Evolutionary conservation across 1,140 invertebrate species (phyloP).

Genomic region (Diplogasteroides magnus): DNA sequence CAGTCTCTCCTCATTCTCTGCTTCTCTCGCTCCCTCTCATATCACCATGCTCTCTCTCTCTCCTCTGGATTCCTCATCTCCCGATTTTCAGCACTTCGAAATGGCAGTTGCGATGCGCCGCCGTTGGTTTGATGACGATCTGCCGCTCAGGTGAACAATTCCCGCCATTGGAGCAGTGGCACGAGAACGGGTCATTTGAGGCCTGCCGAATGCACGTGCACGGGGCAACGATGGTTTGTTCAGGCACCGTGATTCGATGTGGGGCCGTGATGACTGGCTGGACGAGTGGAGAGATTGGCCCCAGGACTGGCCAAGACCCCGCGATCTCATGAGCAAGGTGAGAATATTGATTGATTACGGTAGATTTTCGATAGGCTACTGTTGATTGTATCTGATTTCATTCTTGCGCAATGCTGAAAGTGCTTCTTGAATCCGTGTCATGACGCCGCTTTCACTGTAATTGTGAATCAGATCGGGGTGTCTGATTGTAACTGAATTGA

Average conservation of each 20-base stretch:
- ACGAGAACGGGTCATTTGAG: background rate
- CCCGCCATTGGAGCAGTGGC: no score
- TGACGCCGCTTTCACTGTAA: background rate
- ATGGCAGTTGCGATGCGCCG: background rate
- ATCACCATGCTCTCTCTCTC: background rate
- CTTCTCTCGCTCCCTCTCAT: background rate
- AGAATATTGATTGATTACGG: conserved; percentile 21
- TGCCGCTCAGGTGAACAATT: background rate
- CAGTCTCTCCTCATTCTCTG: background rate
- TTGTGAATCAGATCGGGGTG: conserved; percentile 1
- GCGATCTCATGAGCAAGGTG: conserved; percentile 45
- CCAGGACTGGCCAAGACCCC: conserved; percentile 46
- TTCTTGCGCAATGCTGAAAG: conserved; percentile 14
- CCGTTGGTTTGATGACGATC: background rate
- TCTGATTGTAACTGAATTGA: conserved; percentile 4
- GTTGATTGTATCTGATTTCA: conserved; percentile 6
- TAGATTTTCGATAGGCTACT: conserved; percentile 8
- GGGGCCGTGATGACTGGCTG: conserved; percentile 39
- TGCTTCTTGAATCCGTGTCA: conserved; percentile 2
- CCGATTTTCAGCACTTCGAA: background rate
- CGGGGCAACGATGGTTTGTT: conserved; percentile 3
- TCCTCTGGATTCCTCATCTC: no score
- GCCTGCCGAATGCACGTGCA: background rate
- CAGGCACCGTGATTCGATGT: conserved; percentile 26
- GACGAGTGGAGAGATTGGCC: conserved; percentile 46